Evolutionary conservation across 1,140 invertebrate genomes (phyloP).

Genomic region (Cydia pomonella): DNA sequence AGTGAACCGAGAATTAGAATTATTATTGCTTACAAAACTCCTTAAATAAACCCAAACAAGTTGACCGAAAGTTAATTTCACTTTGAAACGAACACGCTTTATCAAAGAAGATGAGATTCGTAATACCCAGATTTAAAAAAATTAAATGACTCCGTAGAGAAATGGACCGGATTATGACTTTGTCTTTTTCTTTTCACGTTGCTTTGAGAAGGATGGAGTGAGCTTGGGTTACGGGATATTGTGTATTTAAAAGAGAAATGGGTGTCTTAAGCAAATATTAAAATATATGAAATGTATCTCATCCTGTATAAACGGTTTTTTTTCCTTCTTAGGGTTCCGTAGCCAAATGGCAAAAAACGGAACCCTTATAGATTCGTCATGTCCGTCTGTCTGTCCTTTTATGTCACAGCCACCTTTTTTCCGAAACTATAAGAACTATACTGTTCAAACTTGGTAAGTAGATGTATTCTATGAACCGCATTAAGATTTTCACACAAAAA

Average conservation of each 20-base stretch:
- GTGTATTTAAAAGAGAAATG: not conserved
- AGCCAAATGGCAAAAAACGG: no score
- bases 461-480: no score
- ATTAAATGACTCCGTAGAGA: constrained; percentile 12
- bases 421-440: no score
- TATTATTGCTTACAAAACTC: not conserved
- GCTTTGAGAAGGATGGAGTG: not conserved
- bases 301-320: no score
- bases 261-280: not conserved
- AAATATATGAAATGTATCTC: not conserved
- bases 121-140: not conserved
- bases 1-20: not conserved
- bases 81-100: constrained; percentile 4
- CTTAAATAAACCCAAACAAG: constrained; percentile 3
- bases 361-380: no score
- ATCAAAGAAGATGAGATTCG: constrained; percentile 1
- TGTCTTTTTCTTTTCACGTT: not conserved
- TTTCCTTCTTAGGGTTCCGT: no score
- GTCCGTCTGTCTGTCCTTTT: no score
- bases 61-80: not conserved
- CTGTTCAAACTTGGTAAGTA: no score
- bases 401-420: no score
- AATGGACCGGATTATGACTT: constrained; percentile 1
- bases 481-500: no score
- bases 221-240: not conserved